Percentiles rank a stretch among this genome's conserved stretches.
phyloP scores from a whole-genome alignment of 2,797 vertebrate species.

The Gambelia wislizenii region DNA sequence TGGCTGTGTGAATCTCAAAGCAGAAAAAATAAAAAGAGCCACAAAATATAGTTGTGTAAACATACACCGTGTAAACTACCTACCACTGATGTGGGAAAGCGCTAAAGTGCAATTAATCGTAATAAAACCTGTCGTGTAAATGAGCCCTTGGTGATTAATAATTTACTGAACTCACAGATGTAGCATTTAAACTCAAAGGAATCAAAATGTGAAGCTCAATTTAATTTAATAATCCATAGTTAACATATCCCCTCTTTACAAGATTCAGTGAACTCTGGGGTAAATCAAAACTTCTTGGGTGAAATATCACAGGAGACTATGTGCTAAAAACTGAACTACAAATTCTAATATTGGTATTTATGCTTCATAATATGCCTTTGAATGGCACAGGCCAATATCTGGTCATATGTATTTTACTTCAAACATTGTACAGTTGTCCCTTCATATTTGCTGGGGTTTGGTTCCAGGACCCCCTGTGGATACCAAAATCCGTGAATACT shows the following conservation, averaged over 20 bases:
- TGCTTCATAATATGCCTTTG: neutral
- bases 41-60: no score
- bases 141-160: constrained; percentile 43
- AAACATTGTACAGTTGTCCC: no score
- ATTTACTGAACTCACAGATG: neutral
- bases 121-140: no score
- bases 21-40: no score
- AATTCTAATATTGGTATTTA: neutral
- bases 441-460: no score
- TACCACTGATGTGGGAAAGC: no score
- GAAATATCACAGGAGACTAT: neutral
- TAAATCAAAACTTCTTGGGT: neutral
- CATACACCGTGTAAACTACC: no score
- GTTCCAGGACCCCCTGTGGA: no score
- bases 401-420: neutral
- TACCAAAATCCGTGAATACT: no score
- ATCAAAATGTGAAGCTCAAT: neutral
- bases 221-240: constrained; percentile 1
- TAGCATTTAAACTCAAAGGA: neutral
- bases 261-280: neutral
- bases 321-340: neutral
- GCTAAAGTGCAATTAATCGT: no score
- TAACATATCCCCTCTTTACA: neutral
- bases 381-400: neutral
- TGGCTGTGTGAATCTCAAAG: no score